Evolutionary conservation across 2,113 vertebrate genomes (phyloP).

Genomic region (Delphinapterus leucas): DNA sequence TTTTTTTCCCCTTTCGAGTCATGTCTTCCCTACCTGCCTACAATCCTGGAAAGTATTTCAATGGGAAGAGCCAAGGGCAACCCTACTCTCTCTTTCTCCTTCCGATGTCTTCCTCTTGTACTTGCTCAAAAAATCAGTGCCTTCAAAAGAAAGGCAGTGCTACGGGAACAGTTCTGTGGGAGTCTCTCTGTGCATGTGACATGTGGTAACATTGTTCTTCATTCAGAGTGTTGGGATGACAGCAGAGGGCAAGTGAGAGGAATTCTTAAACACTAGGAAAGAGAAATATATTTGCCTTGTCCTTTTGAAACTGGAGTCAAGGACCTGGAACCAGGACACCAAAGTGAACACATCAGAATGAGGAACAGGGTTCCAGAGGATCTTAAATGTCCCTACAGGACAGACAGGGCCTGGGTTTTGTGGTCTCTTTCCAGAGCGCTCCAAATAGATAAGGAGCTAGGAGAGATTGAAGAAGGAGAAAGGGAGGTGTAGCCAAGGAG

Average conservation of each 20-base stretch:
- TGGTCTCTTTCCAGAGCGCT: not conserved
- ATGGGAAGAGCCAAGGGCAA: not conserved
- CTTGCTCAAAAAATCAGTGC: not conserved
- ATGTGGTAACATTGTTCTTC: not conserved
- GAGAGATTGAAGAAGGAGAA: not conserved
- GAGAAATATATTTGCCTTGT: not conserved
- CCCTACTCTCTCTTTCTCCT: not conserved
- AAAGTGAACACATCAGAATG: not conserved
- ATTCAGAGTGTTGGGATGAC: not conserved
- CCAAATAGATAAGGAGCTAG: not conserved
- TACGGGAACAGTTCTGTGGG: not conserved
- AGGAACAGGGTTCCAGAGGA: not conserved
- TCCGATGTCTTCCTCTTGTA: not conserved
- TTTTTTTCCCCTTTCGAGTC: not conserved
- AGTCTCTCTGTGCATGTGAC: not conserved
- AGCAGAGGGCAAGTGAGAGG: not conserved
- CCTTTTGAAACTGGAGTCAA: not conserved
- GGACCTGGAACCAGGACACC: not conserved
- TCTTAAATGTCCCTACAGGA: not conserved
- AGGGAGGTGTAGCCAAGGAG: not conserved
- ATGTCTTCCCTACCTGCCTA: not conserved
- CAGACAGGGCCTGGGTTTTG: not conserved
- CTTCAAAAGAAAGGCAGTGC: not conserved
- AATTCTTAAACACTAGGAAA: conserved; percentile 5
- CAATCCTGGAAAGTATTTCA: not conserved